A percentile compares a stretch with the other conserved stretches of the same genome.
phyloP scores from a whole-genome alignment of 2,888 invertebrate species.

The Heterodera filipjevi region DNA sequence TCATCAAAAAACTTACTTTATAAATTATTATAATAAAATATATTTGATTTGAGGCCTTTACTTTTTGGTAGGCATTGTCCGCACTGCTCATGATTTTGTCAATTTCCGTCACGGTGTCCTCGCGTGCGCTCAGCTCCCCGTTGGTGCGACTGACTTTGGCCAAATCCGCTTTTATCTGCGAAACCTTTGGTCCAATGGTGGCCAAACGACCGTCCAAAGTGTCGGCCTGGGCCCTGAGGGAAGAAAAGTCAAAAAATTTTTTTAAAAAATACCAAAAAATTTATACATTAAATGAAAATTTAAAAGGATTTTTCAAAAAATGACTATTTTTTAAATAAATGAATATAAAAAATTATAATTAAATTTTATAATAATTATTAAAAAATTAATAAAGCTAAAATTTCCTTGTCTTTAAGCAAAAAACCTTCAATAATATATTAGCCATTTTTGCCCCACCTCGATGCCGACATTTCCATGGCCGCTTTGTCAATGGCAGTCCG shows the following conservation, averaged over 20 bases:
- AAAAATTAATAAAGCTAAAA: no score
- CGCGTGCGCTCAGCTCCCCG: constrained; percentile 1
- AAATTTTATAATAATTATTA: no score
- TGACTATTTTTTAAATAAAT: no score
- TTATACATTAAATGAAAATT: not conserved
- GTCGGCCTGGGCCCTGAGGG: not conserved
- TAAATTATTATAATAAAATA: not conserved
- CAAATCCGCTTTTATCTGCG: constrained; percentile 5
- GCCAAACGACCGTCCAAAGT: not conserved
- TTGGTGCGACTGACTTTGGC: not conserved
- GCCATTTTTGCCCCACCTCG: not conserved
- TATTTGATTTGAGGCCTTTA: not conserved
- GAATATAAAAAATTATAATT: no score
- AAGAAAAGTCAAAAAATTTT: not conserved
- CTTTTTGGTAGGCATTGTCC: constrained; percentile 9
- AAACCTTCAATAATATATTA: no score
- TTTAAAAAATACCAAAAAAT: not conserved
- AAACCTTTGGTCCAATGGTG: not conserved
- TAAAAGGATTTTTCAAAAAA: not conserved
- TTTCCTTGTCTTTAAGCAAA: no score
- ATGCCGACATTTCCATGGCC: not conserved
- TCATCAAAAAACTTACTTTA: not conserved
- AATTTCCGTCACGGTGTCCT: not conserved
- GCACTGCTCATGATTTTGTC: constrained; percentile 7
- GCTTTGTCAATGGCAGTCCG: not conserved